Evolutionary conservation across 1,140 invertebrate genomes (phyloP).

Genomic region (Epicauta chinensis): DNA sequence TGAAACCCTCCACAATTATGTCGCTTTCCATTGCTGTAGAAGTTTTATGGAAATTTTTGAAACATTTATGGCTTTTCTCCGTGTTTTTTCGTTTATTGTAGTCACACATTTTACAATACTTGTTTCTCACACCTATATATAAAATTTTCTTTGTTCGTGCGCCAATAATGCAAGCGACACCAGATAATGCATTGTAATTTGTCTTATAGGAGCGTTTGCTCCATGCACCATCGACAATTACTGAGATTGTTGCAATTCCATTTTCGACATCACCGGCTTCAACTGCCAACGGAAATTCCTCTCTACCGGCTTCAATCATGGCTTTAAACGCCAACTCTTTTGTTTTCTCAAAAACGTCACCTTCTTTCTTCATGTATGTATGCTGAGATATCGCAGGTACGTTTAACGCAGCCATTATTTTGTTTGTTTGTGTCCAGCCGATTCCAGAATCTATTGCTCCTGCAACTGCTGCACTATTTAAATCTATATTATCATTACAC

Average conservation of each 20-base stretch:
- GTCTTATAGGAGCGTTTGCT: conserved; percentile 28
- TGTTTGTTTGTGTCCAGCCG: no score
- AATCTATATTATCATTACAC: no score
- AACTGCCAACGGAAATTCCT: conserved; percentile 17
- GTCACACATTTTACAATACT: conserved; percentile 33
- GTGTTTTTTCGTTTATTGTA: conserved; percentile 25
- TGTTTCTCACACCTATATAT: conserved; percentile 34
- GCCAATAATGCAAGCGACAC: conserved; percentile 35
- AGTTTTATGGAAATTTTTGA: not conserved
- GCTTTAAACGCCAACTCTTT: no score
- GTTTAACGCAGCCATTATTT: no score
- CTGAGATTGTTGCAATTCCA: conserved; percentile 27
- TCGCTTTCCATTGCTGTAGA: conserved; percentile 1
- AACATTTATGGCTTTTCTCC: not conserved
- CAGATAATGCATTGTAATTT: conserved; percentile 29
- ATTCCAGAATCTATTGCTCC: no score
- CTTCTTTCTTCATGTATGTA: no score
- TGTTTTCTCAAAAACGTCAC: no score
- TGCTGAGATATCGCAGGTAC: no score
- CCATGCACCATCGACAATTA: conserved; percentile 31
- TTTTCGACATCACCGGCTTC: conserved; percentile 15
- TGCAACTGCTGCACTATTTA: no score
- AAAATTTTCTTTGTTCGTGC: conserved; percentile 34
- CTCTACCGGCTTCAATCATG: no score
- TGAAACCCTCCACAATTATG: not conserved